These are phyloP conservation scores for Saimiri boliviensis DNA, from an alignment of 2,113 vertebrate species.

Conservation along the genomic window DNA sequence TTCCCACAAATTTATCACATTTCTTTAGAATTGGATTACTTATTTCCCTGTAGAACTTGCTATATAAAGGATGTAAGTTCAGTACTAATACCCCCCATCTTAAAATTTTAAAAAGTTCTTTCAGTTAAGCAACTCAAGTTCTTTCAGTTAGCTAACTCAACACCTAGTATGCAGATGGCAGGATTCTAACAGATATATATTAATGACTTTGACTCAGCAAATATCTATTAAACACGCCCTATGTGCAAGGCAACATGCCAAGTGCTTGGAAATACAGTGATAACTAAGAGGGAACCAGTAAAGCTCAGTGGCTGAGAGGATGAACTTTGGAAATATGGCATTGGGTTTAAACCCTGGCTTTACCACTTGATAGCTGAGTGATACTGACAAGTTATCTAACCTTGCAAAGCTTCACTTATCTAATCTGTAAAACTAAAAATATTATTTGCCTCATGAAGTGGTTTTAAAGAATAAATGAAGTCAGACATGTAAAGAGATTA, in stretches of 20 bases:
- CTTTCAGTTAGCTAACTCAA: constrained; percentile 7
- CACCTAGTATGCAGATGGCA: neutral
- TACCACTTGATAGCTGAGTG: neutral
- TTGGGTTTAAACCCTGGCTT: neutral
- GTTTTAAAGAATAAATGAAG: constrained; percentile 37
- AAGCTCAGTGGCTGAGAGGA: neutral
- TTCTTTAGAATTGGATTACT: neutral
- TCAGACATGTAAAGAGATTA: neutral
- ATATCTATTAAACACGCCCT: neutral
- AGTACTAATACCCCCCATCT: neutral
- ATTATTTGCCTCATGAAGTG: neutral
- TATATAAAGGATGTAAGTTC: neutral
- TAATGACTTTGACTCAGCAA: constrained; percentile 1
- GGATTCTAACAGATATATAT: neutral
- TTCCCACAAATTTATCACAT: neutral
- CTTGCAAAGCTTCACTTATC: neutral
- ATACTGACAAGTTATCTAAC: constrained; percentile 12
- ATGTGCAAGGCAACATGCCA: neutral
- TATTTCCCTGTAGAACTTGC: neutral
- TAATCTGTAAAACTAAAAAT: constrained; percentile 11
- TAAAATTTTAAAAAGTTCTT: neutral
- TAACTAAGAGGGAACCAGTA: neutral
- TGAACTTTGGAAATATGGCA: neutral
- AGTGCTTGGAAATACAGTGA: neutral
- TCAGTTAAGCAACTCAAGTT: neutral